phyloP scores from a whole-genome alignment of 2,113 vertebrate species.

The Tetraodon nigroviridis region DNA sequence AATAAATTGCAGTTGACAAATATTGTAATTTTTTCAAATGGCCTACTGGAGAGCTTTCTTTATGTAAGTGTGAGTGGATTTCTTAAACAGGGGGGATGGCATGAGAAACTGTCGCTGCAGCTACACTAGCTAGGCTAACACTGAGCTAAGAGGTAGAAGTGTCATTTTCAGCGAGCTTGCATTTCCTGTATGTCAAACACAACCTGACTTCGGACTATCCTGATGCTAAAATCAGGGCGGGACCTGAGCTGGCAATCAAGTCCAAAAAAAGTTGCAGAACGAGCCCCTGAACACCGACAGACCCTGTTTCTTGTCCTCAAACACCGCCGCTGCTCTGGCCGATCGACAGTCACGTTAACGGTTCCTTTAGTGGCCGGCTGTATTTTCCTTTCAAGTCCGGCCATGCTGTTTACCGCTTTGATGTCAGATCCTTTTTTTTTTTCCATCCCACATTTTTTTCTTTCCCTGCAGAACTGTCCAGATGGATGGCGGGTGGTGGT shows the following conservation, averaged over 20 bases:
- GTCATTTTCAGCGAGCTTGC: no score
- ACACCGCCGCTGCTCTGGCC: conserved; percentile 44
- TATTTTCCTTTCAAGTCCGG: conserved; percentile 52
- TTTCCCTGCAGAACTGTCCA: conserved; percentile 66
- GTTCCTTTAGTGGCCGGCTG: conserved; percentile 43
- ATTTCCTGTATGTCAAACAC: no score
- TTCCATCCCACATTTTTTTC: conserved; percentile 36
- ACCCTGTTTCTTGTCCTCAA: conserved; percentile 1
- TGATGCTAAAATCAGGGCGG: background rate
- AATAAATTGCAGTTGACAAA: no score
- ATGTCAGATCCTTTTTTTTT: conserved; percentile 43
- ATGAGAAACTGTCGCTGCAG: no score
- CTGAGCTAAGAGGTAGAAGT: no score
- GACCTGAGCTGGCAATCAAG: background rate
- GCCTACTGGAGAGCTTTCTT: no score
- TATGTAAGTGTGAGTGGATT: no score
- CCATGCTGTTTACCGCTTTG: conserved; percentile 63
- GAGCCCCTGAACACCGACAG: background rate
- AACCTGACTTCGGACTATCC: no score
- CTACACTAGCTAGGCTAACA: no score
- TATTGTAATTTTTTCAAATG: no score
- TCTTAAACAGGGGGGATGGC: no score
- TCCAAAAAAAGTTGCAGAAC: background rate
- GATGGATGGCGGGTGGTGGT: conserved; percentile 67
- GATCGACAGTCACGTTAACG: conserved; percentile 58